Percentiles rank a stretch among this genome's conserved stretches.
Evolutionary conservation across 2,113 vertebrate species (phyloP).

Genomic region (Euleptes europaea): DNA sequence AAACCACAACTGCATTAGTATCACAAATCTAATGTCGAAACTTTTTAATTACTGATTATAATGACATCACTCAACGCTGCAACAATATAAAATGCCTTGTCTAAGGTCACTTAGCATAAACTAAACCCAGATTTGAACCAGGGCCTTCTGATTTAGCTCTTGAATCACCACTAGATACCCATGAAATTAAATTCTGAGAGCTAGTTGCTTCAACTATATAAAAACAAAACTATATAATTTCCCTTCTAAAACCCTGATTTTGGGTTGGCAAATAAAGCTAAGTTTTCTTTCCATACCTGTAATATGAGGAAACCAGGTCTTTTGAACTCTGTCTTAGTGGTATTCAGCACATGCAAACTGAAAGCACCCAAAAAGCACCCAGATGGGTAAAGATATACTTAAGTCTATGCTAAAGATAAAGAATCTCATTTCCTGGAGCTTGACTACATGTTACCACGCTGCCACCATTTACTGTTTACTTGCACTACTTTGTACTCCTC

Average conservation of each 20-base stretch:
- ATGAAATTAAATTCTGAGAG: not conserved
- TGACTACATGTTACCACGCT: slow-evolving; percentile 6
- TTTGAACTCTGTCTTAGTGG: not conserved
- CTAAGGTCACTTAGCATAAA: not conserved
- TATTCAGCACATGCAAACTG: not conserved
- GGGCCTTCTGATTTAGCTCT: not conserved
- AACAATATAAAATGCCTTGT: not conserved
- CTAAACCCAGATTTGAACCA: not conserved
- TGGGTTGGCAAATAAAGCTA: not conserved
- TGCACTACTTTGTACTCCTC: slow-evolving; percentile 22
- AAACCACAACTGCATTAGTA: not conserved
- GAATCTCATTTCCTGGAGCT: slow-evolving; percentile 9
- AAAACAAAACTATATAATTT: not conserved
- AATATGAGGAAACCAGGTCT: not conserved
- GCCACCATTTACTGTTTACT: slow-evolving; percentile 30
- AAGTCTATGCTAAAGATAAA: not conserved
- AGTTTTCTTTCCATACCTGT: not conserved
- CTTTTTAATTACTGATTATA: not conserved
- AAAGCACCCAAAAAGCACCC: not conserved
- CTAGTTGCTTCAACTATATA: not conserved
- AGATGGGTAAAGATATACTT: not conserved
- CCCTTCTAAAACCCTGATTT: not conserved
- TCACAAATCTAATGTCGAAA: not conserved
- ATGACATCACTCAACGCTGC: not conserved
- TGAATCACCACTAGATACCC: not conserved